These are phyloP conservation scores for Buteo buteo DNA, from an alignment of 2,113 vertebrate genomes.

Conservation along the genomic window DNA sequence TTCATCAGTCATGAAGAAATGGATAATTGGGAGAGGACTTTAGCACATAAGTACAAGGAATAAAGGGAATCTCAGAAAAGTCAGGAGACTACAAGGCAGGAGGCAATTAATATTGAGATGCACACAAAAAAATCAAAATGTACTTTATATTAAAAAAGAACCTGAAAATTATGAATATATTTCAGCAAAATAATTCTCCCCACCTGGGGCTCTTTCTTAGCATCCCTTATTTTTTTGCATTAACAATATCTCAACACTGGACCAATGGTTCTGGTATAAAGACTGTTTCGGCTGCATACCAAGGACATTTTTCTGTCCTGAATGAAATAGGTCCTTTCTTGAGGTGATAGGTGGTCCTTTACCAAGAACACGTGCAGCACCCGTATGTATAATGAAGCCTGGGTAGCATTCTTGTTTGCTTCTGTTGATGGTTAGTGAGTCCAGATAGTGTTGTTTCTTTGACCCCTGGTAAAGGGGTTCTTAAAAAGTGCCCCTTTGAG, in stretches of 20 bases:
- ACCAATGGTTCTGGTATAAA: background rate
- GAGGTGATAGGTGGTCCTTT: background rate
- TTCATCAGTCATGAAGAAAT: background rate
- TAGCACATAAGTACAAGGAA: background rate
- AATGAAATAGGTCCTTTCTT: background rate
- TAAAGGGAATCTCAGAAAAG: background rate
- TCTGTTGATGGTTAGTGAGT: background rate
- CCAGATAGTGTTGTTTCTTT: background rate
- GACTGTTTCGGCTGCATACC: background rate
- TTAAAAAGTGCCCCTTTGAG: background rate
- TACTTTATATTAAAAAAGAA: background rate
- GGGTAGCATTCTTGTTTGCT: background rate
- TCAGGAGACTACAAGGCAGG: background rate
- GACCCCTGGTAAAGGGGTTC: background rate
- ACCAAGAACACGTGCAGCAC: background rate
- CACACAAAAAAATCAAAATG: rapidly evolving
- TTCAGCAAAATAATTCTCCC: background rate
- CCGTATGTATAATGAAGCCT: rapidly evolving
- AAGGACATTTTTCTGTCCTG: background rate
- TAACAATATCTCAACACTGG: background rate
- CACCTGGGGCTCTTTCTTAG: background rate
- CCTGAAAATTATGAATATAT: background rate
- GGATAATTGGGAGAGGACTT: background rate
- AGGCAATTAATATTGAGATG: background rate
- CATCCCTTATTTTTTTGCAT: background rate